These are phyloP conservation scores for Anoplolepis gracilipes DNA, from an alignment of 1,140 invertebrate species.

Conservation along the genomic window DNA sequence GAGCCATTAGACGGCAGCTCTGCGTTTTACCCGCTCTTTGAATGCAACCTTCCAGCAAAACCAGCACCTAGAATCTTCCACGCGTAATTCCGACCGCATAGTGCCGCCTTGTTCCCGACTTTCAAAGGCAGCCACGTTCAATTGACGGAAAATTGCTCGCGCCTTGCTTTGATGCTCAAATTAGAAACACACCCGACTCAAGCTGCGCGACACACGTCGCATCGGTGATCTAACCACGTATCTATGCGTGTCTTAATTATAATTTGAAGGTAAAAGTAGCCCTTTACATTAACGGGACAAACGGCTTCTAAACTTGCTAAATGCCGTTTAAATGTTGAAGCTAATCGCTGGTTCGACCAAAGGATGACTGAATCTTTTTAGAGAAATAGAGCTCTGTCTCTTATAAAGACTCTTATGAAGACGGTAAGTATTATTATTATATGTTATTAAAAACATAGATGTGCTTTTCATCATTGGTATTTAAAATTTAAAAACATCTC, in stretches of 20 bases:
- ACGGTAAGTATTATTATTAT: constrained; percentile 24
- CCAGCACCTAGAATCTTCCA: constrained; percentile 53
- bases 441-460: not conserved
- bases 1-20: constrained; percentile 79
- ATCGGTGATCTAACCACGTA: constrained; percentile 12
- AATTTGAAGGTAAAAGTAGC: constrained; percentile 41
- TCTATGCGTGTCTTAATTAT: constrained; percentile 47
- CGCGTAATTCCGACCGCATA: constrained; percentile 76
- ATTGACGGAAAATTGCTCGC: constrained; percentile 79
- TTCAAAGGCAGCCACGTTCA: constrained; percentile 74
- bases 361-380: not conserved
- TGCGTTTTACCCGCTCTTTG: constrained; percentile 79
- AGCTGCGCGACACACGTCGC: constrained; percentile 46
- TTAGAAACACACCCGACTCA: constrained; percentile 77
- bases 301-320: constrained; percentile 20
- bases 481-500: not conserved
- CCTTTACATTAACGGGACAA: constrained; percentile 7
- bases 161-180: constrained; percentile 83
- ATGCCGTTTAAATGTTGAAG: not conserved
- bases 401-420: not conserved
- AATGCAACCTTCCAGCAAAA: constrained; percentile 39
- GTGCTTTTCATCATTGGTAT: not conserved
- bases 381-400: not conserved
- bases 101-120: constrained; percentile 68
- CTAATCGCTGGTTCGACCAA: not conserved